Evolutionary conservation across 2,797 vertebrate genomes (phyloP), one percentile per base, ranked within the genome.

Genomic region (Poeciliopsis presidionis): DNA sequence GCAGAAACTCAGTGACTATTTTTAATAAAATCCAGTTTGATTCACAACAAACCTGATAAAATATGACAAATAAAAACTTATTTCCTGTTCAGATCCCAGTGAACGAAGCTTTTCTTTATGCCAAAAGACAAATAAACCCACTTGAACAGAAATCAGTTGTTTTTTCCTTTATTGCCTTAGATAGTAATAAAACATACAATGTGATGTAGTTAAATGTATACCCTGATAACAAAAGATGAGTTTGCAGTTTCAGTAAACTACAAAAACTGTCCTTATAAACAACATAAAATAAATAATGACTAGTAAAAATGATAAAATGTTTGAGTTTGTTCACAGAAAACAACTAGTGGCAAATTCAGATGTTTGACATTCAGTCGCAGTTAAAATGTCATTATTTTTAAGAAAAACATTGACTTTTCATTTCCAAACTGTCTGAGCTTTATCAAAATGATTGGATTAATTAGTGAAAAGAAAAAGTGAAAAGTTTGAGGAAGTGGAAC

Each of bases 291-390:
- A 97, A 95, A 97, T 94, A 89, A 94, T 96, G 95, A 95, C 95
- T 95, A 95, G 96, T 95, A 95, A 95, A 94, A 94, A 96, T 95
- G 94, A 95, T 96, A 95, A 95, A 81, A 96, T 95, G 94, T 95
- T 94, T 65, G 95, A 95, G 92, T 91, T 94, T 95, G 95, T 93
- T 96, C 94, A 95, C 94, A 94, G 94, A 91, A 93, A 2, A 4
- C 72, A 41, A 80, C 11, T 43, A 41, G 20, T 67, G 36, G 39
- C 65, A 25, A 43, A 25, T 69, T 69, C 12, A 41, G 5, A 25
- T 22, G 20, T n/a, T 57, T 28, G n/a, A 97, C 96, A 96, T 97
- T 97, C 95, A 95, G 93, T 96, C 96, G 96, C 97, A 96, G 96
- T 96, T 97, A 94, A 95, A 96, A 53, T 75, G 36, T 33, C 41